phyloP scores from a whole-genome alignment of 2,888 invertebrate species.

The Stenotaenia linearis region DNA sequence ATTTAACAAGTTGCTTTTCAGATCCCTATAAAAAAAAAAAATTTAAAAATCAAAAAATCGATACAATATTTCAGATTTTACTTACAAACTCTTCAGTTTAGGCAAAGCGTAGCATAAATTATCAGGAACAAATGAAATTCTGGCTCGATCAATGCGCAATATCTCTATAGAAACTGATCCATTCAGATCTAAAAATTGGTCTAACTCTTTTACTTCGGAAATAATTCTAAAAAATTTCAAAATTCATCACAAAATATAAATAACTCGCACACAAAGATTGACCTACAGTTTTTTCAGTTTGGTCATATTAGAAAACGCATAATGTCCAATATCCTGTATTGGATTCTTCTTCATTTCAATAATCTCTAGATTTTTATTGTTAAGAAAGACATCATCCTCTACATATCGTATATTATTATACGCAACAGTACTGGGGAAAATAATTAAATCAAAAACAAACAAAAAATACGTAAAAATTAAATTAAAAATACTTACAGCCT shows the following conservation, averaged over 20 bases:
- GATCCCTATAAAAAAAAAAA: conserved; percentile 40
- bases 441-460: background rate
- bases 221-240: conserved; percentile 59
- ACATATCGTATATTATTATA: background rate
- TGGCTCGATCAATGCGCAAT: conserved; percentile 75
- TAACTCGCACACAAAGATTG: background rate
- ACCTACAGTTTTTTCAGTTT: conserved; percentile 74
- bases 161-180: conserved; percentile 72
- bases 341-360: conserved; percentile 81
- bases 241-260: background rate
- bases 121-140: conserved; percentile 63
- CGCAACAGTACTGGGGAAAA: background rate
- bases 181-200: conserved; percentile 73
- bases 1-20: conserved; percentile 74
- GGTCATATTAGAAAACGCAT: conserved; percentile 69
- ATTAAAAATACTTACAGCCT: background rate
- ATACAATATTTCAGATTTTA: background rate
- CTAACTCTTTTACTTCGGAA: conserved; percentile 75
- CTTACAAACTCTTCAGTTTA: conserved; percentile 71
- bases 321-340: conserved; percentile 61
- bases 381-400: background rate
- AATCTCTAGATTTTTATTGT: background rate
- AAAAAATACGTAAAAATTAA: background rate
- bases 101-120: conserved; percentile 72
- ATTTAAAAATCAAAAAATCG: background rate